phyloP scores from a whole-genome alignment of 2,113 vertebrate genomes.

The Chloropsis cyanopogon region DNA sequence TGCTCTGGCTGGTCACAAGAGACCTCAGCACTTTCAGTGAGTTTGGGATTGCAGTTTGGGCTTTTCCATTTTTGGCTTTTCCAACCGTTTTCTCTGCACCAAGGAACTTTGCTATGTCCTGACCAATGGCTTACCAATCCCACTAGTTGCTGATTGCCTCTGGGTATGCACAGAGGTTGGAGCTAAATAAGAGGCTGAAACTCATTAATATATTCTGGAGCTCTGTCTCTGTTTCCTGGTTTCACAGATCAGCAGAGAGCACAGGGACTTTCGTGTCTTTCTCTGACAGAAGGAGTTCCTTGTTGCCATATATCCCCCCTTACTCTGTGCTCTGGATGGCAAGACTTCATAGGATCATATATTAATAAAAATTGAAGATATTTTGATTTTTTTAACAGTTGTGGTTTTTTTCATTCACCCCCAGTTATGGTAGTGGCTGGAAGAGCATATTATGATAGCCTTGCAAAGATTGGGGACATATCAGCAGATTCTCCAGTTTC shows the following conservation, averaged over 20 bases:
- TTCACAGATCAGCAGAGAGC: neutral
- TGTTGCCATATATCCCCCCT: neutral
- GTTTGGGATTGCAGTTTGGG: neutral
- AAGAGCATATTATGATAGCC: conserved; percentile 90
- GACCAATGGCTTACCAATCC: neutral
- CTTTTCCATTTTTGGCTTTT: neutral
- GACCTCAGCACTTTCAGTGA: neutral
- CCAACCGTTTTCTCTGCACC: neutral
- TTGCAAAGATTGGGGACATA: conserved; percentile 91
- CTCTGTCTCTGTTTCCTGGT: neutral
- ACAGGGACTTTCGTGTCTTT: neutral
- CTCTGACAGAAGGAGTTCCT: neutral
- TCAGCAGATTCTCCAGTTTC: conserved; percentile 90
- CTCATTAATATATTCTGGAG: neutral
- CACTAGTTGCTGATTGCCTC: neutral
- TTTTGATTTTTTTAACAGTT: neutral
- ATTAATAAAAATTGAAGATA: neutral
- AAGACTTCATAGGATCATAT: neutral
- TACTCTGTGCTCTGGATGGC: neutral
- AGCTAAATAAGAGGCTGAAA: neutral
- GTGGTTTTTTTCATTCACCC: neutral
- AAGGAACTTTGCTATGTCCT: neutral
- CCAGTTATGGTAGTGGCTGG: conserved; percentile 90
- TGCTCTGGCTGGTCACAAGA: neutral
- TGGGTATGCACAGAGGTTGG: neutral